phyloP scores from a whole-genome alignment of 2,888 invertebrate species.

The Deilephila elpenor region DNA sequence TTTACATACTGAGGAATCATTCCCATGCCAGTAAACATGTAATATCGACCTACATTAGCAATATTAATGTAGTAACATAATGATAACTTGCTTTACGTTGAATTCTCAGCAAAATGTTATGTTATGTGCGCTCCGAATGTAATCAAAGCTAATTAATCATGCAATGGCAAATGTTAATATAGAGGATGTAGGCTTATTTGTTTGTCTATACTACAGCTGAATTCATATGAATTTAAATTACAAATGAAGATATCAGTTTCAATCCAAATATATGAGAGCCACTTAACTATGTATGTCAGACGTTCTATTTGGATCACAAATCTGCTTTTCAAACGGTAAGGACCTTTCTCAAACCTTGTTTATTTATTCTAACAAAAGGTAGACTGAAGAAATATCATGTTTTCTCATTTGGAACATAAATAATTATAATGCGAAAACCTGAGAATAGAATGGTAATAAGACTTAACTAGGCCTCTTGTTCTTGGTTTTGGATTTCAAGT shows the following conservation, averaged over 20 bases:
- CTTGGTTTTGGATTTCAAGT: too few species aligned
- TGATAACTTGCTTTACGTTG: neutral
- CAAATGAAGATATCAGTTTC: slow-evolving; percentile 7
- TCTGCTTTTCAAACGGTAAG: too few species aligned
- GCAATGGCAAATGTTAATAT: slow-evolving; percentile 20
- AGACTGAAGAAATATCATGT: too few species aligned
- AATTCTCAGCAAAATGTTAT: slow-evolving; percentile 15
- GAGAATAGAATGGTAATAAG: too few species aligned
- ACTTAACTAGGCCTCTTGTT: too few species aligned
- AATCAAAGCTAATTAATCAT: slow-evolving; percentile 29
- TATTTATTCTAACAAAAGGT: too few species aligned
- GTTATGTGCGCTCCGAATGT: slow-evolving; percentile 22
- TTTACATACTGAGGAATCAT: too few species aligned
- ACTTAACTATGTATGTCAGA: too few species aligned
- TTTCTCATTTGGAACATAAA: too few species aligned
- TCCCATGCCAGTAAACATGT: neutral
- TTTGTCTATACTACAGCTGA: neutral
- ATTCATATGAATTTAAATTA: slow-evolving; percentile 18
- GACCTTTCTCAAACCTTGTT: too few species aligned
- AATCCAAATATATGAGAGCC: neutral
- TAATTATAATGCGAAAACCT: too few species aligned
- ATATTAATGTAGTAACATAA: neutral
- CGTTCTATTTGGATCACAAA: too few species aligned
- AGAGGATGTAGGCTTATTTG: neutral
- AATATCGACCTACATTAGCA: neutral